Base-by-base conservation (phyloP, 2,113 vertebrate species). In the Peucedramus taeniatus region DNA sequence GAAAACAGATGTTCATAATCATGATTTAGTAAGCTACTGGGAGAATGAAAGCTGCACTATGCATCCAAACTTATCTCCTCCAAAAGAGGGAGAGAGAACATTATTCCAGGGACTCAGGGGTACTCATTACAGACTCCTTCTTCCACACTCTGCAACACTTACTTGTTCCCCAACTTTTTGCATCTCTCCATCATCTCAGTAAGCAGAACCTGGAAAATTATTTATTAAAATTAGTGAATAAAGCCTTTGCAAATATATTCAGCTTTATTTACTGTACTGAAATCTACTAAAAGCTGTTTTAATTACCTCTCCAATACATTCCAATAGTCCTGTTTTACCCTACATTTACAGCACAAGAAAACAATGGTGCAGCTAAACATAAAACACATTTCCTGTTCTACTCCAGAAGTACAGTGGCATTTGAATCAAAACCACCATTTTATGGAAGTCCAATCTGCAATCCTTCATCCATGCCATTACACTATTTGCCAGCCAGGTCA, bases 161-260 rank as follows among this genome's bases (percentile, higher is more conserved):
- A 99, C 99, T 99, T 99, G 97, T 99, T 99, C 39, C 98, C 99
- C 77, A 99, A 85, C 78, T 98, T 99, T 97, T 98, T 99, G 96
- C 99, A 99, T 85, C 99, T 98, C 82, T 99, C 99, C 99, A 99
- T 99, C 99, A 99, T 99, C 97, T 99, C 99, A 1, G 98, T 99
- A 8, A 99, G 98, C 82, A 99, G 97, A 91, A 96, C 92, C 99
- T 99, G 93, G 44, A 96, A 94, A 59, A 87, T 83, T 23, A 96
- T 26, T 37, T 83, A 94, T n/a, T 71, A 90, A 78, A 93, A 86
- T 60, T 18, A 96, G 31, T 16, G 9, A 81, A 24, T 4, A 47
- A 45, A 81, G 68, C 86, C 54, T 69, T 37, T 27, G 35, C 33
- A 92, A 79, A 83, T 83, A 70, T 70, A 80, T 66, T 83, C 49